Evolutionary conservation across 2,888 invertebrate species (phyloP).

Genomic region (Tanypteryx hageni): DNA sequence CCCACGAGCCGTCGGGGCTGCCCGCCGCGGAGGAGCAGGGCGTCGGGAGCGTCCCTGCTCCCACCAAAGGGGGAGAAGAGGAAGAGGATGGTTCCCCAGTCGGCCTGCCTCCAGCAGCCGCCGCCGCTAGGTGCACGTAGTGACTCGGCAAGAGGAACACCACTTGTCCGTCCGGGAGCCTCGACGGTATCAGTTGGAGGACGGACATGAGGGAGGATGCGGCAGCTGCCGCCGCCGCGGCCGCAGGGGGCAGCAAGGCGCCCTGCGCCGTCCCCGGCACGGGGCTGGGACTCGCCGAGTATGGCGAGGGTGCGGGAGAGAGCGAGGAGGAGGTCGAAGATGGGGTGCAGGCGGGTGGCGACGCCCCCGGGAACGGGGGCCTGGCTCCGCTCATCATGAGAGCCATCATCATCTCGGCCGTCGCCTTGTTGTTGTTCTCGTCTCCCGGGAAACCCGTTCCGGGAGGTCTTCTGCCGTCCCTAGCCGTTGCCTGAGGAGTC

Average conservation of each 20-base stretch:
- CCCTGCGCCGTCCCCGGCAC: conserved; percentile 65
- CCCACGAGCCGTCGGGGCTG: conserved; percentile 38
- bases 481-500: neutral
- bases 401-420: conserved; percentile 68
- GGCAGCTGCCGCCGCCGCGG: conserved; percentile 60
- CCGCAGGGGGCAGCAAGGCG: conserved; percentile 39
- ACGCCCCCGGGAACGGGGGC: conserved; percentile 68
- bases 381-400: conserved; percentile 71
- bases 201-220: conserved; percentile 67
- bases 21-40: conserved; percentile 54
- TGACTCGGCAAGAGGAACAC: conserved; percentile 81
- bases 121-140: conserved; percentile 79
- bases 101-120: conserved; percentile 69
- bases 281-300: conserved; percentile 60
- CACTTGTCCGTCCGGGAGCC: conserved; percentile 80
- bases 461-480: conserved; percentile 71
- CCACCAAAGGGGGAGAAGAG: conserved; percentile 30
- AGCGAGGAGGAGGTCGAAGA: conserved; percentile 71
- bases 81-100: neutral
- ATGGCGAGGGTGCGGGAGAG: conserved; percentile 72
- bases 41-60: conserved; percentile 20
- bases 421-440: conserved; percentile 74
- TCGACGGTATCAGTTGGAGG: conserved; percentile 76
- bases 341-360: conserved; percentile 68
- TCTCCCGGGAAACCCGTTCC: conserved; percentile 74